Evolutionary conservation across 30 jellyfish, hydroid and myxozoan genomes (phyloP).

Genomic region (Pseudorhiza aurosa): DNA sequence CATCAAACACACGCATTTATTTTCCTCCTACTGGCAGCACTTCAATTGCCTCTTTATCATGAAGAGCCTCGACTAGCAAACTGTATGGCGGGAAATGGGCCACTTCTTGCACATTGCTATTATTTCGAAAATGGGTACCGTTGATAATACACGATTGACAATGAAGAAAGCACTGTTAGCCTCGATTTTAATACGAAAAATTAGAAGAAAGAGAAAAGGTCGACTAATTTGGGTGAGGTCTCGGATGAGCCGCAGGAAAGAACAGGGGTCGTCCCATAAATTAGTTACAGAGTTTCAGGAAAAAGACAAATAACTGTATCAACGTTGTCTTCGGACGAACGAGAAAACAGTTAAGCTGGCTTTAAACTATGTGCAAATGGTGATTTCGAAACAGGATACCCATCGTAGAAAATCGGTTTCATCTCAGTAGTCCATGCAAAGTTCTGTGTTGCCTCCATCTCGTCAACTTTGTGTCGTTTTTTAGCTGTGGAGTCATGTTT

Average conservation of each 20-base stretch:
- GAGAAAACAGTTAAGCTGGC: not conserved
- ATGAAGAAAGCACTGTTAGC: not conserved
- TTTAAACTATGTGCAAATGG: not conserved
- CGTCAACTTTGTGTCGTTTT: not conserved
- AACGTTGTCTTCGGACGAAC: not conserved
- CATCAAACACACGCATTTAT: too few relatives aligned
- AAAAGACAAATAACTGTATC: not conserved
- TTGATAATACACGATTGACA: not conserved
- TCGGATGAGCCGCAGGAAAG: conserved; percentile 2
- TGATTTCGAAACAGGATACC: not conserved
- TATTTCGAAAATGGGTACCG: not conserved
- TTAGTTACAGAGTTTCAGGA: not conserved
- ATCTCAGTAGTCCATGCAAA: not conserved
- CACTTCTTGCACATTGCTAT: not conserved
- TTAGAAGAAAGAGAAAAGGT: not conserved
- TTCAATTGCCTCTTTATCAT: too few relatives aligned
- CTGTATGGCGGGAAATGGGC: too few relatives aligned
- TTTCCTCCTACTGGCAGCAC: too few relatives aligned
- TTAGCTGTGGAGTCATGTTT: not conserved
- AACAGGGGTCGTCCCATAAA: conserved; percentile 4
- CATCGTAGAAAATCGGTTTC: not conserved
- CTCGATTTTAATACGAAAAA: not conserved
- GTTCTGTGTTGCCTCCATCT: not conserved
- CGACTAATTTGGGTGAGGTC: not conserved
- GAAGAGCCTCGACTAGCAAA: too few relatives aligned